Evolutionary conservation across 1,140 invertebrate species (phyloP).

Genomic region (Drosophila prosaltans): DNA sequence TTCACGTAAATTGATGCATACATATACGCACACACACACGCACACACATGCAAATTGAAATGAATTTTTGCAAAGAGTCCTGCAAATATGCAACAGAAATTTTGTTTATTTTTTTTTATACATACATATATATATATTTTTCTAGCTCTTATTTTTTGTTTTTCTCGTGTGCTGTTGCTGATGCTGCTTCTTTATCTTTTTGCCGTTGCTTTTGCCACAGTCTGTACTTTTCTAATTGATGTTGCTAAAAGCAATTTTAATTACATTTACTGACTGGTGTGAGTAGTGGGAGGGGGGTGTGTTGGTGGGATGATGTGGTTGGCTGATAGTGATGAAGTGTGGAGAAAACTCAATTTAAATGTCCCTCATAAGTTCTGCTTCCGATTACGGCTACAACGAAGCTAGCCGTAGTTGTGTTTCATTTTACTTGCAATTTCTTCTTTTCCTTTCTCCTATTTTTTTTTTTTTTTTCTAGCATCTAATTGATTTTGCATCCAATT

Average conservation of each 20-base stretch:
- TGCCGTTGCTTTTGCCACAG: constrained; percentile 4
- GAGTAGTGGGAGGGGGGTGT: neutral
- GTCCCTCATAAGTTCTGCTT: constrained; percentile 4
- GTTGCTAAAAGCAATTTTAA: constrained; percentile 74
- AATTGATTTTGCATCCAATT: constrained; percentile 62
- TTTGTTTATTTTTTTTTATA: constrained; percentile 24
- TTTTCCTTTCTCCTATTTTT: too few relatives aligned
- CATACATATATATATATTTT: neutral
- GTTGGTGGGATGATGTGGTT: neutral
- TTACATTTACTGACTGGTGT: constrained; percentile 60
- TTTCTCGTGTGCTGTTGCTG: constrained; percentile 22
- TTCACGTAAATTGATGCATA: constrained; percentile 34
- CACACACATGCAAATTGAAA: constrained; percentile 56
- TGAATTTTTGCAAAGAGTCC: constrained; percentile 69
- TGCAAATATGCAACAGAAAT: constrained; percentile 73
- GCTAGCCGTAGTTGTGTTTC: constrained; percentile 7
- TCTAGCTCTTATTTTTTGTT: constrained; percentile 10
- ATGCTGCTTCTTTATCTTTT: constrained; percentile 5
- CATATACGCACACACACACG: constrained; percentile 23
- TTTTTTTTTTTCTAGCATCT: constrained; percentile 24
- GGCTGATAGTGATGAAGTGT: constrained; percentile 10
- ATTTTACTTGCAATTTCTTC: constrained; percentile 27
- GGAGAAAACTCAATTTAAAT: constrained; percentile 17
- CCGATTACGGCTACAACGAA: neutral
- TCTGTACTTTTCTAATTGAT: constrained; percentile 67